Evolutionary conservation across 2,113 vertebrate genomes (phyloP).

Genomic region (Pipra filicauda): DNA sequence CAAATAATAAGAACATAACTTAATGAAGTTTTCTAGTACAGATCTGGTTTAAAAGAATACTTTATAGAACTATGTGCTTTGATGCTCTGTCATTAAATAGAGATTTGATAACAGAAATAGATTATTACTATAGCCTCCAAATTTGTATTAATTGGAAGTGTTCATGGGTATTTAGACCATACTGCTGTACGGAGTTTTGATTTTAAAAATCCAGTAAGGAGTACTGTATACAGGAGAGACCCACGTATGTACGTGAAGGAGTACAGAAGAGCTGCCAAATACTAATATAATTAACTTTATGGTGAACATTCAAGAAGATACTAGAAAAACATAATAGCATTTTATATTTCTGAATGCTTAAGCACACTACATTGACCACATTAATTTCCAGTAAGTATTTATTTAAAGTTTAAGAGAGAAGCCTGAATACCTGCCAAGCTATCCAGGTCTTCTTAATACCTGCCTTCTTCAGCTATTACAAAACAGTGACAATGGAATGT

Average conservation of each 20-base stretch:
- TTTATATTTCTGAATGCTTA: neutral
- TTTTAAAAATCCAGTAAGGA: neutral
- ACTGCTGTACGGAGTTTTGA: neutral
- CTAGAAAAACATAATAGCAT: neutral
- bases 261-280: neutral
- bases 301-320: neutral
- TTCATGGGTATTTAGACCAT: neutral
- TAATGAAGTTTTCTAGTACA: neutral
- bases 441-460: neutral
- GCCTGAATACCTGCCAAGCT: neutral
- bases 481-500: neutral
- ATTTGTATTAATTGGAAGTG: neutral
- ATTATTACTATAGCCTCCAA: neutral
- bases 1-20: neutral
- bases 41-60: neutral
- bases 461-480: neutral
- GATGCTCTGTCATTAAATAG: neutral
- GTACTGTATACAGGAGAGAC: neutral
- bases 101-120: neutral
- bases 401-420: neutral
- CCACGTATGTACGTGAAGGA: neutral
- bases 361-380: neutral
- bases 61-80: neutral
- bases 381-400: neutral
- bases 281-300: neutral